A percentile compares a stretch with the other conserved stretches of the same genome.
phyloP scores from a whole-genome alignment of 2,113 vertebrate species.

The Sterrhoptilus dennistouni region DNA sequence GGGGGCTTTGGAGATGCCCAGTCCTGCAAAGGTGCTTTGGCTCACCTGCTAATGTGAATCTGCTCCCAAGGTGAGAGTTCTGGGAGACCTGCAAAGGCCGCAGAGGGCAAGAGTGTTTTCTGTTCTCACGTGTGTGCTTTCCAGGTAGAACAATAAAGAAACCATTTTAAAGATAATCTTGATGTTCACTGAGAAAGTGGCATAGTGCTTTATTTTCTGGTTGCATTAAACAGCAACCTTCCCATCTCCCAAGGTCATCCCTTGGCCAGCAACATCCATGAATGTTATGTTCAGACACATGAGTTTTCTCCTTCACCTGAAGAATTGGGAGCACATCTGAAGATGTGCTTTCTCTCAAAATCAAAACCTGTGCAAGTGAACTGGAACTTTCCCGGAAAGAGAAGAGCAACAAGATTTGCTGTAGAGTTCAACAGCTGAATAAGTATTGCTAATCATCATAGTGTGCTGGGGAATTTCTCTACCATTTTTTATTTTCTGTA shows the following conservation, averaged over 20 bases:
- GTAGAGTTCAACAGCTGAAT: background rate
- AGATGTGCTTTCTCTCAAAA: background rate
- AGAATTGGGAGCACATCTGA: background rate
- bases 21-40: background rate
- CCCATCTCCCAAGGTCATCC: background rate
- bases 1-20: background rate
- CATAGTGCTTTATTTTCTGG: background rate
- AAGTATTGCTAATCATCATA: background rate
- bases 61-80: background rate
- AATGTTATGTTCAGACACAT: background rate
- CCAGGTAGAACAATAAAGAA: background rate
- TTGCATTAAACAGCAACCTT: background rate
- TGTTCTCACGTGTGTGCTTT: accelerated
- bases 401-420: background rate
- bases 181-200: background rate
- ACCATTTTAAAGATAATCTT: background rate
- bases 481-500: background rate
- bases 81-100: background rate
- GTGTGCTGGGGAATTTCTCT: background rate
- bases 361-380: background rate
- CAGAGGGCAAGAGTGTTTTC: background rate
- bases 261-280: accelerated
- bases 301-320: background rate
- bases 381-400: background rate
- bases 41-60: background rate